Conservation (phyloP, 2,797 vertebrate genomes). For the Prunella strophiata region DNA sequence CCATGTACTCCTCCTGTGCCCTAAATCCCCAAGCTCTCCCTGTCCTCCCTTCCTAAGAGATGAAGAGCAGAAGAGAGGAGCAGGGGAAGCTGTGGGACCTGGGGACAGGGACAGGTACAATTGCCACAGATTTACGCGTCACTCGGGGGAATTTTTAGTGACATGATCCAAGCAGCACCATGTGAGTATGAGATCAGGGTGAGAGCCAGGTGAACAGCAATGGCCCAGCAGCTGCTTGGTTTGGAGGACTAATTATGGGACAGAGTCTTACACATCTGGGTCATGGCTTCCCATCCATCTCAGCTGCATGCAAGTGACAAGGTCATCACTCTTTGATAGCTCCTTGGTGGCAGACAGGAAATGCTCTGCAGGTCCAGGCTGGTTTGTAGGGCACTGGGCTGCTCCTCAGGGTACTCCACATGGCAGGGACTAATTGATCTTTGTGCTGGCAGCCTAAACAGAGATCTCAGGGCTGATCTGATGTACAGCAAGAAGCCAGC, state of each 20-base stretch:
- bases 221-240: background rate
- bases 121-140: background rate
- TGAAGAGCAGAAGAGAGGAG: background rate
- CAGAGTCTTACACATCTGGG: background rate
- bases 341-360: background rate
- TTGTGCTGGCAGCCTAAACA: background rate
- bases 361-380: background rate
- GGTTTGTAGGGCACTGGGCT: background rate
- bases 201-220: background rate
- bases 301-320: background rate
- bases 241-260: background rate
- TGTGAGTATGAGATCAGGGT: background rate
- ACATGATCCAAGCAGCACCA: background rate
- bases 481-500: background rate
- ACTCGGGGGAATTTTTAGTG: background rate
- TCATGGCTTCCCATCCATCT: background rate
- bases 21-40: background rate
- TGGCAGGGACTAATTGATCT: background rate
- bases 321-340: background rate
- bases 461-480: background rate
- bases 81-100: background rate
- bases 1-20: background rate
- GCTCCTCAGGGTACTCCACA: background rate
- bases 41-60: rapidly evolving
- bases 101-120: background rate